Percentiles rank a stretch among this genome's conserved stretches.
Evolutionary conservation across 2,888 invertebrate genomes (phyloP).

Genomic region (Volucella inanis): DNA sequence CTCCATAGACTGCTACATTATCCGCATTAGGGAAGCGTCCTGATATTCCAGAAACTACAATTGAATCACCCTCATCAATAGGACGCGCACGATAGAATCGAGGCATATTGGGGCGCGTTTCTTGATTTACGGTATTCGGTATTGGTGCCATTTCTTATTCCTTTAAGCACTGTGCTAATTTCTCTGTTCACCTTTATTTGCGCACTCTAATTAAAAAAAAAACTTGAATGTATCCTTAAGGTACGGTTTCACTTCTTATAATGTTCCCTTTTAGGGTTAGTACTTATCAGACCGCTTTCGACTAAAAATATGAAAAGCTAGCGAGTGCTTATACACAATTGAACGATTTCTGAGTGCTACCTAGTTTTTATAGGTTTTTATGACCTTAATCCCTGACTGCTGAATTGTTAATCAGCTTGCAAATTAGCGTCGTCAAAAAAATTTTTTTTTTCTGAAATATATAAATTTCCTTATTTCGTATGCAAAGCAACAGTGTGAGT

Average conservation of each 20-base stretch:
- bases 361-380: slow-evolving; percentile 57
- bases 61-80: slow-evolving; percentile 80
- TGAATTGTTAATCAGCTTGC: slow-evolving; percentile 38
- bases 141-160: slow-evolving; percentile 38
- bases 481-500: no score
- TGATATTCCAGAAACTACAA: slow-evolving; percentile 84
- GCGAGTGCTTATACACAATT: slow-evolving; percentile 42
- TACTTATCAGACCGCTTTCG: background rate
- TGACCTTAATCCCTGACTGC: background rate
- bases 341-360: slow-evolving; percentile 8
- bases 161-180: background rate
- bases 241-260: slow-evolving; percentile 3
- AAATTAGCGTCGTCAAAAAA: background rate
- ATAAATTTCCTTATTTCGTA: no score
- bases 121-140: background rate
- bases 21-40: slow-evolving; percentile 86
- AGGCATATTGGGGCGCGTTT: slow-evolving; percentile 50
- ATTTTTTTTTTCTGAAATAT: no score
- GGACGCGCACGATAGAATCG: slow-evolving; percentile 52
- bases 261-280: background rate
- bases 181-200: background rate
- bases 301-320: slow-evolving; percentile 5
- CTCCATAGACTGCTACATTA: slow-evolving; percentile 85
- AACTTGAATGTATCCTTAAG: background rate
- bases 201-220: background rate